Conservation (phyloP, 2,888 invertebrate species). For the Anticlea derivata region DNA sequence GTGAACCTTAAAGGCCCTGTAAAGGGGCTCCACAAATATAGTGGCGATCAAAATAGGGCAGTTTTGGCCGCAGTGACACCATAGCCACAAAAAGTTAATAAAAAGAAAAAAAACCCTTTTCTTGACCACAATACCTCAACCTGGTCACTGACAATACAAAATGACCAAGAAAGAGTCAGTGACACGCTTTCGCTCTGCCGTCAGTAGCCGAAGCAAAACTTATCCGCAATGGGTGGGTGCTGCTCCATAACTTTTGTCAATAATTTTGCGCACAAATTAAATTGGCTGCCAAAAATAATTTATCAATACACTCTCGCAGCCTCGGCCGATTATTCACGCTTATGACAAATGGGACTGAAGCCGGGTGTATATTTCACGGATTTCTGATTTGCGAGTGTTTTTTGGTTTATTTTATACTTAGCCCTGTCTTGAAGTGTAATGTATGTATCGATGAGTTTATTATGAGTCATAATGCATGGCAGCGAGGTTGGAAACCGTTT, state of each 20-base stretch:
- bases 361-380: constrained; percentile 66
- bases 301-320: constrained; percentile 45
- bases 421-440: constrained; percentile 27
- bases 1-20: too few species aligned
- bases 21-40: too few species aligned
- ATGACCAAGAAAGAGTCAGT: too few species aligned
- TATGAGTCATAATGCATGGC: constrained; percentile 26
- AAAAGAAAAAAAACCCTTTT: too few species aligned
- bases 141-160: too few species aligned
- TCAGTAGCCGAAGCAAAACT: too few species aligned
- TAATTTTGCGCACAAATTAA: constrained; percentile 32
- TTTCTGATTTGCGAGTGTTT: constrained; percentile 59
- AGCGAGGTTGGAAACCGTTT: constrained; percentile 4
- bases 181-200: too few species aligned
- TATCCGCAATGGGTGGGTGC: constrained; percentile 29
- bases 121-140: too few species aligned
- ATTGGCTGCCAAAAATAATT: constrained; percentile 63
- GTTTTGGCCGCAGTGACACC: too few species aligned
- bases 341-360: constrained; percentile 65
- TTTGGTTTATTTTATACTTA: constrained; percentile 30
- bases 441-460: constrained; percentile 37
- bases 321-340: constrained; percentile 64
- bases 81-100: too few species aligned
- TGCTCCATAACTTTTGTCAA: constrained; percentile 31
- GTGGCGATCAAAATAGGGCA: too few species aligned